phyloP scores from a whole-genome alignment of 2,888 invertebrate species.

The Rhagonycha lutea region DNA sequence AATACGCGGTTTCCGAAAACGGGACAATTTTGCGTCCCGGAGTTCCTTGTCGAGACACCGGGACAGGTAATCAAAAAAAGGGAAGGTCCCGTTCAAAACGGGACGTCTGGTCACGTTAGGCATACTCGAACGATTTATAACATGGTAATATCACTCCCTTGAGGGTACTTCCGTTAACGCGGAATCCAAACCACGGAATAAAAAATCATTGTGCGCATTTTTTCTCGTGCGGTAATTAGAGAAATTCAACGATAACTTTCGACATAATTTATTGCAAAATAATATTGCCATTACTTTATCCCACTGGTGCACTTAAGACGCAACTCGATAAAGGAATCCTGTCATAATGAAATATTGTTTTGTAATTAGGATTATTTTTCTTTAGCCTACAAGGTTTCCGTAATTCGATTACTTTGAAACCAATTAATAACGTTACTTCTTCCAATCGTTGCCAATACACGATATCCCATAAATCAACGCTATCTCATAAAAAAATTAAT shows the following conservation, averaged over 20 bases:
- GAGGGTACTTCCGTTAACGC: too few relatives aligned
- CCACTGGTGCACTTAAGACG: background rate
- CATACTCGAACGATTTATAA: too few relatives aligned
- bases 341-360: background rate
- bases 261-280: background rate
- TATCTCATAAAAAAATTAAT: background rate
- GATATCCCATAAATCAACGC: background rate
- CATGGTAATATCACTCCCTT: too few relatives aligned
- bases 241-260: background rate
- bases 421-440: background rate
- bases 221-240: background rate
- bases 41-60: too few relatives aligned
- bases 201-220: background rate
- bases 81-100: too few relatives aligned
- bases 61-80: too few relatives aligned
- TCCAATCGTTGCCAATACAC: background rate
- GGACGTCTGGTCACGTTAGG: too few relatives aligned
- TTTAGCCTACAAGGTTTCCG: background rate
- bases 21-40: too few relatives aligned
- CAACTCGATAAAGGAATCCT: background rate
- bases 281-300: background rate
- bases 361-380: background rate
- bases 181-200: background rate
- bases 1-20: too few relatives aligned
- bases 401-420: background rate